phyloP scores from a whole-genome alignment of 2,797 vertebrate species.

The Tapirus indicus region DNA sequence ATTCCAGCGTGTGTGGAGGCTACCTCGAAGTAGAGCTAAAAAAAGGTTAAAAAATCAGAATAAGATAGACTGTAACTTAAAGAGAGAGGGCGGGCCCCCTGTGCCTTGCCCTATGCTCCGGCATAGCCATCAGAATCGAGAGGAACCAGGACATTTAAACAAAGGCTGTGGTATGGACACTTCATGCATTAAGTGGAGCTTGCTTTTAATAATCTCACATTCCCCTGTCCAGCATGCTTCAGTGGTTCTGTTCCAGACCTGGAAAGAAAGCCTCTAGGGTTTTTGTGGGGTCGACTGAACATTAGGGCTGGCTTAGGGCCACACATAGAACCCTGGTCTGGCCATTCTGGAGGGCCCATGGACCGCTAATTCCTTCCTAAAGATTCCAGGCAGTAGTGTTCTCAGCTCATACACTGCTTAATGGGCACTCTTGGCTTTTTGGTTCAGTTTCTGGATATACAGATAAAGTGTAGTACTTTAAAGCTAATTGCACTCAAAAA shows the following conservation, averaged over 20 bases:
- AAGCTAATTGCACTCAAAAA: background rate
- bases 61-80: background rate
- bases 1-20: background rate
- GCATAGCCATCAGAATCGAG: too few species aligned
- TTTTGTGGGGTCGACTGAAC: background rate
- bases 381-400: background rate
- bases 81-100: background rate
- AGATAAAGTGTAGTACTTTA: background rate
- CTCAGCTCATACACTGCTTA: background rate
- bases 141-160: too few species aligned
- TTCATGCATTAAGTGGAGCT: background rate
- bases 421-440: background rate
- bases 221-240: background rate
- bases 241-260: background rate
- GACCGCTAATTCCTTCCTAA: background rate
- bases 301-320: background rate
- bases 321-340: background rate
- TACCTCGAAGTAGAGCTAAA: background rate
- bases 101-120: fast-evolving
- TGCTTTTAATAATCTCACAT: background rate
- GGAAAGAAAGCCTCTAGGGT: background rate
- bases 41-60: background rate
- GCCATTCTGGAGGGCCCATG: background rate
- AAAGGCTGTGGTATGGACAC: background rate
- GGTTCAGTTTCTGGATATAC: conserved; percentile 7